A percentile compares a stretch with the other conserved stretches of the same genome.
phyloP scores from a whole-genome alignment of 2,888 invertebrate genomes.

The Polietes domitor region DNA sequence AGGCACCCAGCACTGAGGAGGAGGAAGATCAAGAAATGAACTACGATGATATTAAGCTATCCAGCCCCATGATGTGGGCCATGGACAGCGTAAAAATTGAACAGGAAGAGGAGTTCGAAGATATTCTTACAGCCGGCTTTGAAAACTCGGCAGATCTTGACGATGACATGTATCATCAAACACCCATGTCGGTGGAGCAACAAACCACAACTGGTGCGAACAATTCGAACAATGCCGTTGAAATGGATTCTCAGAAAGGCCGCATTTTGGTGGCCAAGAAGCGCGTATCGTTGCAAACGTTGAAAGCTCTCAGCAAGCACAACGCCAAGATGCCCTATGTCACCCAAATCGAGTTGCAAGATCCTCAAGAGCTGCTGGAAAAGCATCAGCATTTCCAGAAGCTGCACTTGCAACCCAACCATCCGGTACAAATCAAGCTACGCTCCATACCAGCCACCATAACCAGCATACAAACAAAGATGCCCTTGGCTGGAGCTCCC shows the following conservation, averaged over 20 bases:
- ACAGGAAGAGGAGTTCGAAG: slow-evolving; percentile 79
- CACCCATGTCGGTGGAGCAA: slow-evolving; percentile 65
- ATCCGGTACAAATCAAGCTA: slow-evolving; percentile 75
- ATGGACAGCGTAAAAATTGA: slow-evolving; percentile 80
- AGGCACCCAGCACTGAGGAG: slow-evolving; percentile 73
- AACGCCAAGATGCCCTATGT: slow-evolving; percentile 50
- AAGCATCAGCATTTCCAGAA: slow-evolving; percentile 77
- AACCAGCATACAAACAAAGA: slow-evolving; percentile 72
- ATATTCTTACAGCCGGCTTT: slow-evolving; percentile 73
- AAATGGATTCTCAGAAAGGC: slow-evolving; percentile 54
- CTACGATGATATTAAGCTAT: slow-evolving; percentile 79
- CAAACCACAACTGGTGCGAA: not conserved
- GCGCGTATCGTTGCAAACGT: slow-evolving; percentile 57
- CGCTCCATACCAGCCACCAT: slow-evolving; percentile 77
- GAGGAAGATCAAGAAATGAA: slow-evolving; percentile 70
- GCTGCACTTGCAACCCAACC: slow-evolving; percentile 75
- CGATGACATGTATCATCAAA: slow-evolving; percentile 76
- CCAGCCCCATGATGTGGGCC: slow-evolving; percentile 80
- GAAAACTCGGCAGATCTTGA: slow-evolving; percentile 75
- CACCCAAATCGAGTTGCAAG: slow-evolving; percentile 65
- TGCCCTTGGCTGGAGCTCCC: slow-evolving; percentile 49
- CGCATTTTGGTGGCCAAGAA: slow-evolving; percentile 62
- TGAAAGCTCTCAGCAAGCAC: slow-evolving; percentile 55
- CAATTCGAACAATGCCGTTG: not conserved
- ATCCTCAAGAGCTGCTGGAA: slow-evolving; percentile 73